Evolutionary conservation across 2,797 vertebrate species (phyloP).

Genomic region (Todus mexicanus): DNA sequence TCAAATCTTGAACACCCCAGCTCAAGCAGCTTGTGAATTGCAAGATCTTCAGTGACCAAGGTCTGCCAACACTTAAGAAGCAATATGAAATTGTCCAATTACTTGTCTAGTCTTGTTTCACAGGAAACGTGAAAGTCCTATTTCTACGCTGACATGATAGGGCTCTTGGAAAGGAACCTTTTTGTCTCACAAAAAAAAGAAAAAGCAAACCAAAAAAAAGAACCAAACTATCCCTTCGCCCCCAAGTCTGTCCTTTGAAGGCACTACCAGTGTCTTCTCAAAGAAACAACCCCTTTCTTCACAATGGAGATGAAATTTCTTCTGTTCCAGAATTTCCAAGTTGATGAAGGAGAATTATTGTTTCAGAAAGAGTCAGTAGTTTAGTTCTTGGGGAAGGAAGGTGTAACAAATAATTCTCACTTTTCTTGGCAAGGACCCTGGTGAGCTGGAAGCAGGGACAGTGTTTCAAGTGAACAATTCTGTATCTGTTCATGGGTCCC

Average conservation of each 20-base stretch:
- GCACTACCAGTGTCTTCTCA: not conserved
- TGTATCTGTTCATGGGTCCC: not conserved
- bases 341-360: not conserved
- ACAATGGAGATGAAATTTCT: not conserved
- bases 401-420: not conserved
- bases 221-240: not conserved
- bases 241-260: not conserved
- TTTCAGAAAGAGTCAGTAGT: not conserved
- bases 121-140: not conserved
- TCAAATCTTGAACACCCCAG: not conserved
- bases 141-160: not conserved
- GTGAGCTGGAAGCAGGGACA: not conserved
- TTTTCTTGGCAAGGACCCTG: constrained; percentile 19
- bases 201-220: not conserved
- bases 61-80: not conserved
- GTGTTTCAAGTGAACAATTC: not conserved
- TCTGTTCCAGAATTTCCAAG: not conserved
- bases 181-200: no score
- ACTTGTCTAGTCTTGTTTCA: not conserved
- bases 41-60: not conserved
- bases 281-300: not conserved
- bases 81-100: not conserved
- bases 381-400: not conserved
- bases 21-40: not conserved
- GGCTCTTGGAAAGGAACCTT: not conserved